These are phyloP conservation scores for Steatocranus sp. DNA, from an alignment of 2,797 vertebrate genomes.

Conservation along the genomic window DNA sequence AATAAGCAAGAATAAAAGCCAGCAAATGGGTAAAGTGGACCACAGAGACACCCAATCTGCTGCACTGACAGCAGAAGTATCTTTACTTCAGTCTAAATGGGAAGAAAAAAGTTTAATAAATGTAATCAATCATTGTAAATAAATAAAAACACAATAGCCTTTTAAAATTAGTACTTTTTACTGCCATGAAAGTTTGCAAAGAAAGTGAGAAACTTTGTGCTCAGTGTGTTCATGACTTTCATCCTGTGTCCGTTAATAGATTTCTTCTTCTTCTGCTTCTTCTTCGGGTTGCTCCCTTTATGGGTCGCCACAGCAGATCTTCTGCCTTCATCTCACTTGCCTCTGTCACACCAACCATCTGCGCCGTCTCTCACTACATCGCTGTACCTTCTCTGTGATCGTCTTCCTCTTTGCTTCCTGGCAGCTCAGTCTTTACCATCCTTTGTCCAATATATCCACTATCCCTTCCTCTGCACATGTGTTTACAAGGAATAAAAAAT, in stretches of 20 bases:
- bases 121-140: rapidly evolving
- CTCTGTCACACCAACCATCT: background rate
- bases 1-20: background rate
- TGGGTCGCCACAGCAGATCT: background rate
- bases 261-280: background rate
- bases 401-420: background rate
- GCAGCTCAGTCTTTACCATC: background rate
- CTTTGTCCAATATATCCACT: background rate
- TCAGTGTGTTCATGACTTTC: background rate
- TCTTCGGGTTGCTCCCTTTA: background rate
- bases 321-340: background rate
- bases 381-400: background rate
- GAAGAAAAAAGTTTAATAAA: background rate
- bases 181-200: rapidly evolving
- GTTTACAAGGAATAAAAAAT: background rate
- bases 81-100: too few species aligned
- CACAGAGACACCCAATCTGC: rapidly evolving
- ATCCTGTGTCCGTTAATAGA: rapidly evolving
- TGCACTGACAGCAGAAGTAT: rapidly evolving
- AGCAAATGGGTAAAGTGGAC: background rate
- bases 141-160: background rate
- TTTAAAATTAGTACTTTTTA: background rate
- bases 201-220: background rate
- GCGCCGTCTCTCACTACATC: background rate
- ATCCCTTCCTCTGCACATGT: background rate